Evolutionary conservation across 1,140 invertebrate species (phyloP), one percentile per base, ranked within the genome.

Genomic region (Drosophila sp.): DNA sequence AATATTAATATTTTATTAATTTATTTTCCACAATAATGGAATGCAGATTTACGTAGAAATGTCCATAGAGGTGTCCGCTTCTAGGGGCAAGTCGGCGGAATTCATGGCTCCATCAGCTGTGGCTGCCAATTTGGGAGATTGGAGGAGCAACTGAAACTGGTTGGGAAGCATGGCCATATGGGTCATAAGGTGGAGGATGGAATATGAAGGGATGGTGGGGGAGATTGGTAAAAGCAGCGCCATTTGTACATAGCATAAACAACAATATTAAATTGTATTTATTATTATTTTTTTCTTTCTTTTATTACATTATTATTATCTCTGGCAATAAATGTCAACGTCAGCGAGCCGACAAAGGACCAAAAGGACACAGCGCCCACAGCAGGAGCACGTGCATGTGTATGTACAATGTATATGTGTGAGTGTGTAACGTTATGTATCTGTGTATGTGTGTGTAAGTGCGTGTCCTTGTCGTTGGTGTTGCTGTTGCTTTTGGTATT

Each of bases 191-290:
- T 27, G 13, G 9, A 21, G 21, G 40, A 16, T 8, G n/a, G n/a
- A n/a, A n/a, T n/a, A n/a, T n/a, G n/a, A n/a, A n/a, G 21, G 21
- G 21, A 13, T 25, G 45, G 6, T 2, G 5, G 0, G 34, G 5
- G 13, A 53, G 59, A 21, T 34, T 53, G 59, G 50, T 48, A 71
- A 71, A 48, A 71, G 62, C 54, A 45, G 45, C 56, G 40, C 54
- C 63, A 72, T 72, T 72, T 61, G 63, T 72, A 72, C 78, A 73
- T 82, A 80, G 65, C 80, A 89, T 89, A 89, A 89, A 89, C 83
- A 89, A 89, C 79, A 87, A 89, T 89, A 89, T 89, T 89, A 89
- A 89, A 89, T 89, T 89, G 84, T 89, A 89, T 89, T 83, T 89
- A n/a, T n/a, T n/a, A n/a, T n/a, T n/a, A n/a, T n/a, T n/a, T n/a